phyloP scores from a whole-genome alignment of 53 echinoderm and acorn worm genomes.

The Echinometra lucunter region DNA sequence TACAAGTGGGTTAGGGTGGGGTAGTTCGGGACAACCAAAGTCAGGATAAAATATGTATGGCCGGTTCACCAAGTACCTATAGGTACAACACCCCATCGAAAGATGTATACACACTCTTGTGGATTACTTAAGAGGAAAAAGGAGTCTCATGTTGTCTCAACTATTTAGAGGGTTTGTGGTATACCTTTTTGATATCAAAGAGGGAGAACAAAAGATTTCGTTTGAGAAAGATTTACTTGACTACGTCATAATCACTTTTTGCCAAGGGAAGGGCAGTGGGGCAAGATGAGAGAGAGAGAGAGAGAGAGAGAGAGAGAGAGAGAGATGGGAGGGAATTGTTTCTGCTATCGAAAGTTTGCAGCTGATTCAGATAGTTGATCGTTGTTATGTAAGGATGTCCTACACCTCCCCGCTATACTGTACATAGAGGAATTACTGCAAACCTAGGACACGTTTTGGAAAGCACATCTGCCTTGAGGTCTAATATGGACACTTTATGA shows the following conservation, averaged over 20 bases:
- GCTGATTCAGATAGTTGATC: neutral
- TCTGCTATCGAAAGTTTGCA: neutral
- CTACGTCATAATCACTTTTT: constrained; percentile 1
- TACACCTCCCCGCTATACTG: neutral
- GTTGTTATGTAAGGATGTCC: neutral
- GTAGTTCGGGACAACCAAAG: constrained; percentile 8
- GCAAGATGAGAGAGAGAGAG: neutral
- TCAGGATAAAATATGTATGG: neutral
- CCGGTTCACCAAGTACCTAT: neutral
- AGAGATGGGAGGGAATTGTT: neutral
- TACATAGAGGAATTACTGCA: neutral
- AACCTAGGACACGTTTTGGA: neutral
- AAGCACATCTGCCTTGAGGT: neutral
- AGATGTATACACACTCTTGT: constrained; percentile 31
- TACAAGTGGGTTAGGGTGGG: neutral
- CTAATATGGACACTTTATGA: neutral
- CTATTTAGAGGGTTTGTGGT: constrained; percentile 33
- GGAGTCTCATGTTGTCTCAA: constrained; percentile 23
- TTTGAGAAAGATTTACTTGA: neutral
- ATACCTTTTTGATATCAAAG: neutral
- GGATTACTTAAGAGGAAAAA: neutral
- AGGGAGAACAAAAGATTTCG: constrained; percentile 2
- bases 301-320: neutral
- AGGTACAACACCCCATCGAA: neutral
- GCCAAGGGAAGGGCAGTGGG: constrained; percentile 27